These are phyloP conservation scores for Patiria pectinifera DNA, from an alignment of 53 echinoderm and acorn worm genomes.

Conservation along the genomic window DNA sequence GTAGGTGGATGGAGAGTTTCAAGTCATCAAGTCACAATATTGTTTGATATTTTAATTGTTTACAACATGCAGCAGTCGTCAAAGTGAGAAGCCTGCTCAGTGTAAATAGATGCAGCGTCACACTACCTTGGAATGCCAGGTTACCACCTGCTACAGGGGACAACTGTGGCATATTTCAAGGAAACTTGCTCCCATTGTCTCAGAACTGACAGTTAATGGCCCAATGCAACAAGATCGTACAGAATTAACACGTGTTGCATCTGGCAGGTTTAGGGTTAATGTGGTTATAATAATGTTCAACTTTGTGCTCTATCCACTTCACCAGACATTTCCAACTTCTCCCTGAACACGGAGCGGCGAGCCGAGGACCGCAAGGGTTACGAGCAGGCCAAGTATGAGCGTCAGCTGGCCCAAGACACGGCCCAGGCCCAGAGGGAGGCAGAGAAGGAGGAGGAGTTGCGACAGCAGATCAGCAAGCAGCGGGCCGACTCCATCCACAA, in stretches of 20 bases:
- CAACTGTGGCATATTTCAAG: too few species aligned
- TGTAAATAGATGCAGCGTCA: too few species aligned
- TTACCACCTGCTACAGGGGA: too few species aligned
- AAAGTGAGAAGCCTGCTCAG: too few species aligned
- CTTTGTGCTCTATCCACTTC: background rate
- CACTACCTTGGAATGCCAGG: too few species aligned
- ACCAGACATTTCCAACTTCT: conserved; percentile 81
- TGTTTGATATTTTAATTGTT: background rate
- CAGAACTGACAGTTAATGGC: too few species aligned
- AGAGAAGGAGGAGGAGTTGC: conserved; percentile 72
- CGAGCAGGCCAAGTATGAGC: conserved; percentile 73
- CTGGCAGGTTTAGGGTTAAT: too few species aligned
- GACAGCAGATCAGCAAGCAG: conserved; percentile 65
- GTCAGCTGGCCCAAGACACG: conserved; percentile 64
- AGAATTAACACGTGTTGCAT: too few species aligned
- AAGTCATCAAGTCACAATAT: background rate
- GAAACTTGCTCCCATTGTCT: too few species aligned
- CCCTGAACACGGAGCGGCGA: conserved; percentile 88
- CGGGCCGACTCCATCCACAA: conserved; percentile 75
- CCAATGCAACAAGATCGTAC: too few species aligned
- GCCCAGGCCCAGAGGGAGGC: conserved; percentile 51
- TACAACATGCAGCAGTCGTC: too few species aligned
- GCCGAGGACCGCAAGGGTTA: conserved; percentile 78
- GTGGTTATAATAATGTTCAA: too few species aligned
- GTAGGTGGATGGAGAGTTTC: conserved; percentile 56